These are phyloP conservation scores for Cassiopea xamachana DNA, from an alignment of 30 jellyfish, hydroid and myxozoan species.

Conservation along the genomic window DNA sequence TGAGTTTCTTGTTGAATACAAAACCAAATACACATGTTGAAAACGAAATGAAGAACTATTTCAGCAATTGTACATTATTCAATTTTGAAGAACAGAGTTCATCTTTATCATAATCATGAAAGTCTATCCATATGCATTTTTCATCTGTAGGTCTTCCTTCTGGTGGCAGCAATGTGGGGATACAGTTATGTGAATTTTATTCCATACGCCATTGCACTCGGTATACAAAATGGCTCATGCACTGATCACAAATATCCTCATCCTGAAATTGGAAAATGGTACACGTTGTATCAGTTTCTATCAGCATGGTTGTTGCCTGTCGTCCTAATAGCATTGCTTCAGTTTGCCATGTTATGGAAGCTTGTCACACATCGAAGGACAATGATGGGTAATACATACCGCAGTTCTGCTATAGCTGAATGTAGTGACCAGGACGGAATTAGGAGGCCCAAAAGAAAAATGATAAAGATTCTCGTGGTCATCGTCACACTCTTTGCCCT, in stretches of 20 bases:
- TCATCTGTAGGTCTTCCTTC: constrained; percentile 38
- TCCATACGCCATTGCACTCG: constrained; percentile 74
- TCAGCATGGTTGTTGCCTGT: constrained; percentile 66
- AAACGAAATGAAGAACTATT: too few species aligned
- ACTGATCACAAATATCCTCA: constrained; percentile 47
- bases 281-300: constrained; percentile 71
- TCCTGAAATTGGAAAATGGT: constrained; percentile 52
- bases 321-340: constrained; percentile 42
- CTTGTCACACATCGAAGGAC: constrained; percentile 61
- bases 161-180: constrained; percentile 56
- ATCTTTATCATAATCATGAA: too few species aligned
- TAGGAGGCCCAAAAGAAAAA: constrained; percentile 41
- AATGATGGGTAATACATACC: constrained; percentile 57
- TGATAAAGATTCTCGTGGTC: constrained; percentile 68
- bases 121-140: neutral
- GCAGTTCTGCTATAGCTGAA: neutral
- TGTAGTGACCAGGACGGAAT: neutral
- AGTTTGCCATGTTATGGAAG: constrained; percentile 59
- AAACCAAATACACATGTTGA: too few species aligned
- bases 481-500: constrained; percentile 74
- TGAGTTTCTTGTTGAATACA: too few species aligned
- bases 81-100: too few species aligned
- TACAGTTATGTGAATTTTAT: constrained; percentile 57
- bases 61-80: too few species aligned
- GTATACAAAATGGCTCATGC: constrained; percentile 36